Conservation (phyloP, 1,140 invertebrate species). For the Pseudomyrmex flavicornis region DNA sequence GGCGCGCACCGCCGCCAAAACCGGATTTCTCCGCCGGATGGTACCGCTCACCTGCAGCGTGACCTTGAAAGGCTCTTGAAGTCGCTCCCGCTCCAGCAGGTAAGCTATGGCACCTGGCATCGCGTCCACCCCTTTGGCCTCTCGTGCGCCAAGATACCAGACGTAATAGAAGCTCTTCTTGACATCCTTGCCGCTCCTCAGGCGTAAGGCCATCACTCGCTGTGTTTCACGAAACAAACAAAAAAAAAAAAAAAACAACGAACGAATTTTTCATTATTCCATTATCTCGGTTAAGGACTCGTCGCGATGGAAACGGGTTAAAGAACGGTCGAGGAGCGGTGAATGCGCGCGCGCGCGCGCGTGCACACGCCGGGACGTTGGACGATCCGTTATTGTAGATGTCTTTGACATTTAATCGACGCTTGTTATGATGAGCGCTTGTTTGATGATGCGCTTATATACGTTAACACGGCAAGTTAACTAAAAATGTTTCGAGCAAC, state of each 20-base stretch:
- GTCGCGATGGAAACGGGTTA: constrained; percentile 38
- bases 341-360: background rate
- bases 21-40: constrained; percentile 69
- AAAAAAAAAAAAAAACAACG: background rate
- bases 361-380: background rate
- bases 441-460: background rate
- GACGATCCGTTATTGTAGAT: constrained; percentile 34
- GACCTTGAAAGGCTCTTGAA: constrained; percentile 96
- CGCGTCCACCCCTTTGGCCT: constrained; percentile 91
- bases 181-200: constrained; percentile 92
- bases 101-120: constrained; percentile 94
- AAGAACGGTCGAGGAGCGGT: background rate
- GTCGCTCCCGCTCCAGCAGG: constrained; percentile 92
- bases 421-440: constrained; percentile 27
- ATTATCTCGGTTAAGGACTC: background rate
- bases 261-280: constrained; percentile 17
- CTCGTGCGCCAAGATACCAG: constrained; percentile 98
- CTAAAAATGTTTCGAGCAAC: too few species aligned
- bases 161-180: constrained; percentile 99
- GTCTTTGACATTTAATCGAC: constrained; percentile 35
- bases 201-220: constrained; percentile 84
- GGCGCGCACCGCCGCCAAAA: constrained; percentile 57
- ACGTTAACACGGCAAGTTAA: too few species aligned
- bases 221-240: constrained; percentile 61
- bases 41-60: constrained; percentile 87